These are phyloP conservation scores for Bergia sp. DNA, from an alignment of 92 coral and sea anemone species.

Conservation along the genomic window DNA sequence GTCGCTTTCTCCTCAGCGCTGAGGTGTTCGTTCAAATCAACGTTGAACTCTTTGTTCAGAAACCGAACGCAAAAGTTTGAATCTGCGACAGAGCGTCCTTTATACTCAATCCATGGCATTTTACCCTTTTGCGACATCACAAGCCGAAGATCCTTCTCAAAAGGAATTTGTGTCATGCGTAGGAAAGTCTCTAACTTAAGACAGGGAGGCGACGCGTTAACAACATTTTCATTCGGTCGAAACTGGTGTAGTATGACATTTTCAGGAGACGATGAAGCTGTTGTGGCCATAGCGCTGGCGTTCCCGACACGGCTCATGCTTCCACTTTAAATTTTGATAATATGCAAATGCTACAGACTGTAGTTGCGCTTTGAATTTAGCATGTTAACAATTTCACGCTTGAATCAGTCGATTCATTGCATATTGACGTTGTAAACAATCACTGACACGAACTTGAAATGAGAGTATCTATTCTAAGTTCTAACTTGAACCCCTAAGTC, in stretches of 20 bases:
- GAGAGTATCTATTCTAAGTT: neutral
- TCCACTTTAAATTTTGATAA: too few relatives aligned
- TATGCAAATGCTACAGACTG: conserved; percentile 21
- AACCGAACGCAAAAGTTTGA: conserved; percentile 87
- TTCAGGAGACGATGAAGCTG: conserved; percentile 18
- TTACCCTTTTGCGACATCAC: conserved; percentile 86
- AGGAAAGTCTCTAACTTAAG: conserved; percentile 83
- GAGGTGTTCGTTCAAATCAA: conserved; percentile 72
- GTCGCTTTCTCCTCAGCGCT: conserved; percentile 63
- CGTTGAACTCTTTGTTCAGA: conserved; percentile 78
- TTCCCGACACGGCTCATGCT: conserved; percentile 24
- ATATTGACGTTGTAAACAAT: neutral
- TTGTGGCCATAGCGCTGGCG: neutral
- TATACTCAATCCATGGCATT: conserved; percentile 86
- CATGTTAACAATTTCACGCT: conserved; percentile 1
- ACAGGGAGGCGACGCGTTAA: conserved; percentile 79
- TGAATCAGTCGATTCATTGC: neutral
- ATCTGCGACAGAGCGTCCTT: conserved; percentile 76
- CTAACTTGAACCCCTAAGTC: neutral
- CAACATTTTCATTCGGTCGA: conserved; percentile 39
- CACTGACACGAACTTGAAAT: neutral
- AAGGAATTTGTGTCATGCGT: conserved; percentile 87
- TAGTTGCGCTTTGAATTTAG: neutral
- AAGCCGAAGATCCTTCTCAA: conserved; percentile 64
- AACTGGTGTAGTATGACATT: conserved; percentile 61